phyloP scores from a whole-genome alignment of 2,113 vertebrate species.

The Bos javanicus region DNA sequence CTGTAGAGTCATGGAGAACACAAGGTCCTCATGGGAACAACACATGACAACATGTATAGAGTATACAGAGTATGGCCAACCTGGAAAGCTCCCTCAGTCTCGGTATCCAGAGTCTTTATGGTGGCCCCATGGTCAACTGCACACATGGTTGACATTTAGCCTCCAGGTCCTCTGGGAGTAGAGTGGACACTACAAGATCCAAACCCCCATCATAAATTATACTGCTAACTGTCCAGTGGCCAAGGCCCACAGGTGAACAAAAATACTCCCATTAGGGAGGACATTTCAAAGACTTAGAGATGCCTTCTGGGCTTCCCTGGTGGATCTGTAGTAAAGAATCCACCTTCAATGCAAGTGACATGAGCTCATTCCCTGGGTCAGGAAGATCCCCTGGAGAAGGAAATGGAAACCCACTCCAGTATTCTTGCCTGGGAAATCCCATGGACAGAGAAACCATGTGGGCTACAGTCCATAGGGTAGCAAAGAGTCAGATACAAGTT shows the following conservation, averaged over 20 bases:
- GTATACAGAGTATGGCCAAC: accelerated
- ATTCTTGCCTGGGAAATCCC: not conserved
- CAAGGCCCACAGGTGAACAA: not conserved
- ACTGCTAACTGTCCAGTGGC: not conserved
- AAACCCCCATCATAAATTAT: too few species aligned
- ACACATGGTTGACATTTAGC: not conserved
- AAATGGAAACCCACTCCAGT: not conserved
- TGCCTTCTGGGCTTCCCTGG: not conserved
- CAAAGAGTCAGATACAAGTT: not conserved
- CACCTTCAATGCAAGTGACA: not conserved
- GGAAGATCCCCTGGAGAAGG: not conserved
- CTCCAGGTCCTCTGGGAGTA: not conserved
- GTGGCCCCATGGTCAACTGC: not conserved
- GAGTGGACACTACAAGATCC: accelerated
- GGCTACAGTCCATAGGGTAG: not conserved
- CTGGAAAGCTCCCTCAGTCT: not conserved
- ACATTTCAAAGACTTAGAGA: not conserved
- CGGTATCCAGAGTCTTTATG: not conserved
- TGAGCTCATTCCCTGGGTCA: not conserved
- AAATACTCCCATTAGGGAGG: not conserved
- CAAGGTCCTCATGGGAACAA: too few species aligned
- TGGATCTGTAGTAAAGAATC: not conserved
- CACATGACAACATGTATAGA: accelerated
- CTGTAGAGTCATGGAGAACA: not conserved
- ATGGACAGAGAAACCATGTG: not conserved